Percentiles rank a stretch among this genome's conserved stretches.
Conservation (phyloP, 2,888 invertebrate species). For the Latrodectus hesperus region DNA sequence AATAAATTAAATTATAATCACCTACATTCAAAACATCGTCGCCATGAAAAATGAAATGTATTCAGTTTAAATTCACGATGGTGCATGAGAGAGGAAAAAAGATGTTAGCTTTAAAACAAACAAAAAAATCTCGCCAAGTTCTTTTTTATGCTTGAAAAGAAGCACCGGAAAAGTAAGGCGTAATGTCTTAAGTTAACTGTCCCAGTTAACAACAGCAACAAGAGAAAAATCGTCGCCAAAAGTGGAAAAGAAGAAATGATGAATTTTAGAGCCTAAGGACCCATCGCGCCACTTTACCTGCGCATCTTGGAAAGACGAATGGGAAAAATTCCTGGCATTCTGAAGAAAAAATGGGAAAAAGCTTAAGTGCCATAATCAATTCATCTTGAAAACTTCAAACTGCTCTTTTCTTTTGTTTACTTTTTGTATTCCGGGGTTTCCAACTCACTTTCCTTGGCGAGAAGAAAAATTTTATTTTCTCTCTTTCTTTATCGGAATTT, state of each 20-base stretch:
- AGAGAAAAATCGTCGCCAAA: conserved; percentile 4
- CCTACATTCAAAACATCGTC: too few species aligned
- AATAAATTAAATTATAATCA: too few species aligned
- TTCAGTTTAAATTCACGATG: too few species aligned
- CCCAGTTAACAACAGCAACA: neutral
- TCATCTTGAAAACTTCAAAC: conserved; percentile 48
- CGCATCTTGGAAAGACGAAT: conserved; percentile 5
- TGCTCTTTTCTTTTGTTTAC: conserved; percentile 4
- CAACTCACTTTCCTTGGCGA: neutral
- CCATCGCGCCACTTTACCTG: conserved; percentile 19
- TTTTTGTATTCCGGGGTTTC: conserved; percentile 8
- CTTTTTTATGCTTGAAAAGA: neutral
- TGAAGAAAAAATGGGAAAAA: conserved; percentile 3
- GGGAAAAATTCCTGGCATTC: conserved; percentile 19
- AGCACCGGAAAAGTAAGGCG: conserved; percentile 25
- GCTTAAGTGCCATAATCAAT: conserved; percentile 51
- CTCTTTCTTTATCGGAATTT: neutral
- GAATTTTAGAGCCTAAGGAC: conserved; percentile 29
- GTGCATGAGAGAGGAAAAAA: neutral
- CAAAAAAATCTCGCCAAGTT: neutral
- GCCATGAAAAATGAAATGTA: too few species aligned
- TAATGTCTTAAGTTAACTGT: conserved; percentile 8
- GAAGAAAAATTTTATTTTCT: neutral
- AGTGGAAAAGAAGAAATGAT: conserved; percentile 30
- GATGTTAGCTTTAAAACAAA: neutral